A percentile compares a stretch with the other conserved stretches of the same genome.
Evolutionary conservation across 1,140 invertebrate species (phyloP).

Genomic region (Ceratina japonica): DNA sequence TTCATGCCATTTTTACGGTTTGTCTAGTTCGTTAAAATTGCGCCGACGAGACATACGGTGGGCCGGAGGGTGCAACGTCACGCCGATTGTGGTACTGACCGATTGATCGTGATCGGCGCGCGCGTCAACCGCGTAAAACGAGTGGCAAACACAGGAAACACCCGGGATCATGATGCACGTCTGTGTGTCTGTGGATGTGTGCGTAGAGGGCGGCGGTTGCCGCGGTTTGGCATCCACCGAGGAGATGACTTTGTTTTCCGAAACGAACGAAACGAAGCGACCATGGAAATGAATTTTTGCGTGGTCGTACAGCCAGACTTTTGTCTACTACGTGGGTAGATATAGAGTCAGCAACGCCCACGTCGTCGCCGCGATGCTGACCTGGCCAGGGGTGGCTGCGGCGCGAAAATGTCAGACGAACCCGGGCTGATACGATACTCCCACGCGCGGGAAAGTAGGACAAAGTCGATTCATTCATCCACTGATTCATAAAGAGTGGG

Average conservation of each 20-base stretch:
- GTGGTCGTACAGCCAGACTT: slow-evolving; percentile 66
- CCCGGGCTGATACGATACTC: slow-evolving; percentile 62
- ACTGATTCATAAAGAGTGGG: slow-evolving; percentile 69
- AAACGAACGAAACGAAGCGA: slow-evolving; percentile 39
- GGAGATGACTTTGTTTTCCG: slow-evolving; percentile 61
- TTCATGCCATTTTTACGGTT: not conserved
- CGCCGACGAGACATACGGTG: not conserved
- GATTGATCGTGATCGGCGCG: slow-evolving; percentile 40
- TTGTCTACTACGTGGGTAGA: slow-evolving; percentile 64
- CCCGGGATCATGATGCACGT: not conserved
- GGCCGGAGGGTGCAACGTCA: slow-evolving; percentile 12
- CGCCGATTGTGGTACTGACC: not conserved
- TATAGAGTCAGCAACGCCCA: slow-evolving; percentile 69
- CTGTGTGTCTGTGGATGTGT: not conserved
- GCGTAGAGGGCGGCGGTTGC: not conserved
- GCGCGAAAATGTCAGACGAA: slow-evolving; percentile 67
- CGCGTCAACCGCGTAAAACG: not conserved
- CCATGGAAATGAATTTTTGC: slow-evolving; percentile 67
- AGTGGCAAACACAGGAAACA: not conserved
- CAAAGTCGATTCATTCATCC: slow-evolving; percentile 75
- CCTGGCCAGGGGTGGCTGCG: slow-evolving; percentile 51
- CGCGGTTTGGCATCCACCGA: slow-evolving; percentile 27
- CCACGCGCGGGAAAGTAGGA: slow-evolving; percentile 69
- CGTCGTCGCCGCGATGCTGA: slow-evolving; percentile 64
- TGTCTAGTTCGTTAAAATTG: not conserved